phyloP scores from a whole-genome alignment of 2,797 vertebrate species.

The Trematomus bernacchii region DNA sequence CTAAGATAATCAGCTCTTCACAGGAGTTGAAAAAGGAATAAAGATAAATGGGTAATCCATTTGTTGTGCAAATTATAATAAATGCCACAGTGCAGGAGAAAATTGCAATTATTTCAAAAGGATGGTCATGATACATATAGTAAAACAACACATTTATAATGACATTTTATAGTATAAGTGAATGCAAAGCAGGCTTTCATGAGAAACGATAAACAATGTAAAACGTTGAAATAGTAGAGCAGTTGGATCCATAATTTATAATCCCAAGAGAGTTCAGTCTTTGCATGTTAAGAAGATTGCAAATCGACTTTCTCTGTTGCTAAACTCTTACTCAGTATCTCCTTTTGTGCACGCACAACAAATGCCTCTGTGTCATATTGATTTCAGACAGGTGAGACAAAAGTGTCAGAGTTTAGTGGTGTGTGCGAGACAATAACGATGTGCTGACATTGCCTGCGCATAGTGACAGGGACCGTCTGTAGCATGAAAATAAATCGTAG shows the following conservation, averaged over 20 bases:
- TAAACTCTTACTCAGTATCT: slow-evolving; percentile 18
- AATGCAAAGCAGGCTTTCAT: slow-evolving; percentile 39
- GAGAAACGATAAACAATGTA: slow-evolving; percentile 13
- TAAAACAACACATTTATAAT: slow-evolving; percentile 30
- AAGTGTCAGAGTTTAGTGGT: slow-evolving; percentile 63
- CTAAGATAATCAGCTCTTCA: not conserved
- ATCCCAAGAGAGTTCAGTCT: slow-evolving; percentile 22
- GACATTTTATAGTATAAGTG: slow-evolving; percentile 16
- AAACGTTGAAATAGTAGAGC: not conserved
- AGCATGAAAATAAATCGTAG: slow-evolving; percentile 73
- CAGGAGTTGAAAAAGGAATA: not conserved
- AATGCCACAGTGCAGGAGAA: slow-evolving; percentile 12
- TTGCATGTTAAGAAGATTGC: slow-evolving; percentile 26
- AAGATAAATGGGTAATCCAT: slow-evolving; percentile 5
- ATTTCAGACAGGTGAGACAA: slow-evolving; percentile 63
- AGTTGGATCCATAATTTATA: slow-evolving; percentile 43
- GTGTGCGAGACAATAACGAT: slow-evolving; percentile 60
- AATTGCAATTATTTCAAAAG: slow-evolving; percentile 32
- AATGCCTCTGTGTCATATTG: slow-evolving; percentile 51
- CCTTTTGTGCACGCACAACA: slow-evolving; percentile 32
- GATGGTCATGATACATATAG: slow-evolving; percentile 6
- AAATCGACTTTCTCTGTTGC: slow-evolving; percentile 38
- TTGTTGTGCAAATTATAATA: slow-evolving; percentile 19
- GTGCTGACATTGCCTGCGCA: slow-evolving; percentile 63
- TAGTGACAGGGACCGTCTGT: slow-evolving; percentile 73